Conservation (phyloP, 2,113 vertebrate genomes). For the Acrocephalus kingi region DNA sequence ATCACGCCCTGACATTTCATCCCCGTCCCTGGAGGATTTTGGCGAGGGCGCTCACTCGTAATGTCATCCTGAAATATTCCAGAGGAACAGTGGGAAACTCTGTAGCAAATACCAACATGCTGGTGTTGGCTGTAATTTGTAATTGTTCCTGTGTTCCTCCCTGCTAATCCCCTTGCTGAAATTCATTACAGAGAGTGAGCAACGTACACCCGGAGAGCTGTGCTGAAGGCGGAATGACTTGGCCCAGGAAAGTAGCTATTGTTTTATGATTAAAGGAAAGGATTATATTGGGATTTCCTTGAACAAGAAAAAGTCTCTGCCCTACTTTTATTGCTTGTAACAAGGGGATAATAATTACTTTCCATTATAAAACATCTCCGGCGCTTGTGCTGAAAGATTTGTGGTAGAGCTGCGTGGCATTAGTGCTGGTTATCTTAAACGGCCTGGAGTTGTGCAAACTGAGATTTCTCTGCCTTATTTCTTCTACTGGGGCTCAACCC, state of each 20-base stretch:
- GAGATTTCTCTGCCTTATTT: neutral
- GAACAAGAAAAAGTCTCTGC: slow-evolving; percentile 34
- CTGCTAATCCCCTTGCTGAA: neutral
- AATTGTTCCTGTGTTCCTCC: slow-evolving; percentile 14
- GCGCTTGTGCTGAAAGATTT: neutral
- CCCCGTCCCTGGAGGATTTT: neutral
- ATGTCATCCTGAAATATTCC: neutral
- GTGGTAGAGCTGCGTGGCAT: neutral
- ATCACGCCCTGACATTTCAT: neutral
- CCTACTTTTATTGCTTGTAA: slow-evolving; percentile 50
- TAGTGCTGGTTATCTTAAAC: neutral
- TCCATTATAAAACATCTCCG: slow-evolving; percentile 32
- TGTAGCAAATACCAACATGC: neutral
- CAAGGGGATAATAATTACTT: slow-evolving; percentile 37
- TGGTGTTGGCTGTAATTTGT: slow-evolving; percentile 34
- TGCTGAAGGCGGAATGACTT: slow-evolving; percentile 19
- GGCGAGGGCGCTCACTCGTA: neutral
- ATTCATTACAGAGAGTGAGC: neutral
- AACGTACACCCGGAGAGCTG: neutral
- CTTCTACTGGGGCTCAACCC: neutral
- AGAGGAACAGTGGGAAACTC: slow-evolving; percentile 9
- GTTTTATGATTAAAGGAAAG: slow-evolving; percentile 55
- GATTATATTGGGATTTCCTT: slow-evolving; percentile 63
- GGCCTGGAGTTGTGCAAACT: neutral
- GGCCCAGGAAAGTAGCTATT: slow-evolving; percentile 43